phyloP scores from a whole-genome alignment of 2,113 vertebrate genomes.

The Tenebrosternarchus preto region DNA sequence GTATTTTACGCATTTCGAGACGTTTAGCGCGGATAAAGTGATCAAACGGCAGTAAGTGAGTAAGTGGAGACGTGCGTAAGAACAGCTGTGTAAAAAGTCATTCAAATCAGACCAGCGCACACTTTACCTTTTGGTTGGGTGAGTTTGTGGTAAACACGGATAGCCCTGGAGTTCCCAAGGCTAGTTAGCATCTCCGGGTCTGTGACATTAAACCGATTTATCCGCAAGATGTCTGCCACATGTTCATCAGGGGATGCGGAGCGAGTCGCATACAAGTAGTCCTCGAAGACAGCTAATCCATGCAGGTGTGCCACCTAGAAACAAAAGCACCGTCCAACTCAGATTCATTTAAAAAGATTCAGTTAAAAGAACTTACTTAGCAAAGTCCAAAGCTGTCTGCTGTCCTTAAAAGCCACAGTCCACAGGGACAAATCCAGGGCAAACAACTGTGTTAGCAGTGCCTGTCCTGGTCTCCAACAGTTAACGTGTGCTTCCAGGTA shows the following conservation, averaged over 20 bases:
- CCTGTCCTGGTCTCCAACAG: not conserved
- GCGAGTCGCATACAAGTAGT: constrained; percentile 87
- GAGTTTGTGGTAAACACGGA: constrained; percentile 90
- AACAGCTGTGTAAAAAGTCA: not conserved
- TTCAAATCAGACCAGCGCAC: constrained; percentile 3
- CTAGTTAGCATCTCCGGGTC: constrained; percentile 77
- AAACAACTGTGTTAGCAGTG: not conserved
- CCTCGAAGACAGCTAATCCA: constrained; percentile 90
- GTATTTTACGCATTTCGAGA: no score
- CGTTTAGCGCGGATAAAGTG: not conserved
- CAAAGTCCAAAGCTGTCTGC: not conserved
- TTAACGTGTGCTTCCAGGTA: not conserved
- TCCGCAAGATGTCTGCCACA: constrained; percentile 77
- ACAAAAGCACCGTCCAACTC: constrained; percentile 37
- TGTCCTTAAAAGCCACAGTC: constrained; percentile 13
- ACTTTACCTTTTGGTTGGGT: constrained; percentile 85
- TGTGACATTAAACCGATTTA: constrained; percentile 89
- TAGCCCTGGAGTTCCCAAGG: constrained; percentile 75
- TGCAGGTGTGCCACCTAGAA: constrained; percentile 86
- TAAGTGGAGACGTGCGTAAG: not conserved
- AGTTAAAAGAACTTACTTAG: not conserved
- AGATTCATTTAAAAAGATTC: not conserved
- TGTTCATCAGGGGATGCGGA: constrained; percentile 73
- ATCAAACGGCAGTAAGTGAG: not conserved
- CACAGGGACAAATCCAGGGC: not conserved